A percentile compares a stretch with the other conserved stretches of the same genome.
Conservation (phyloP, 2,113 vertebrate species). For the Lepus europaeus region DNA sequence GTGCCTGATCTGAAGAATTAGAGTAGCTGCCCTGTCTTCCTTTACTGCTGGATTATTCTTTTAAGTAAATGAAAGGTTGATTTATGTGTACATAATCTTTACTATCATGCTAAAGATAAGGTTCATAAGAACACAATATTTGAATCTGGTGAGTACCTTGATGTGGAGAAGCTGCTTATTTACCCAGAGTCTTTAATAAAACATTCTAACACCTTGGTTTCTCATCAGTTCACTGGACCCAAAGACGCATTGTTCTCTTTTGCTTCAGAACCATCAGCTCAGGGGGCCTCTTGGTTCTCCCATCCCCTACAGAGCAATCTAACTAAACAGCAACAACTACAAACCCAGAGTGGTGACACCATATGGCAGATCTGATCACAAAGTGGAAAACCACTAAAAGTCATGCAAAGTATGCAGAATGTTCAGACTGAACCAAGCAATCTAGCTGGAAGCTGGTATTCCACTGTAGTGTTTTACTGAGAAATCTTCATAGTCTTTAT, state of each 20-base stretch:
- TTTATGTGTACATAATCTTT: background rate
- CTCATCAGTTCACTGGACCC: background rate
- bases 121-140: conserved; percentile 35
- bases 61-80: conserved; percentile 58
- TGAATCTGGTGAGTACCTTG: background rate
- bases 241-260: background rate
- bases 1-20: background rate
- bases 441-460: background rate
- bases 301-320: conserved; percentile 31
- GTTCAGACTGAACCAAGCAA: conserved; percentile 16
- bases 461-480: conserved; percentile 27
- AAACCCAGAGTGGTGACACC: conserved; percentile 47
- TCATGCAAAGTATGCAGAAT: conserved; percentile 43
- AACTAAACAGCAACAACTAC: conserved; percentile 61
- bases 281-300: background rate
- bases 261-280: conserved; percentile 49
- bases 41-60: background rate
- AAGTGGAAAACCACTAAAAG: background rate
- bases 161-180: background rate
- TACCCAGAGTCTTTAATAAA: background rate
- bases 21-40: conserved; percentile 48
- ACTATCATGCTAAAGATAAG: background rate
- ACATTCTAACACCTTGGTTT: conserved; percentile 40
- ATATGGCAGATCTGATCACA: conserved; percentile 17
- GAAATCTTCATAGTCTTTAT: background rate